Conservation (phyloP, 2,888 invertebrate species). For the Leucoma salicis region DNA sequence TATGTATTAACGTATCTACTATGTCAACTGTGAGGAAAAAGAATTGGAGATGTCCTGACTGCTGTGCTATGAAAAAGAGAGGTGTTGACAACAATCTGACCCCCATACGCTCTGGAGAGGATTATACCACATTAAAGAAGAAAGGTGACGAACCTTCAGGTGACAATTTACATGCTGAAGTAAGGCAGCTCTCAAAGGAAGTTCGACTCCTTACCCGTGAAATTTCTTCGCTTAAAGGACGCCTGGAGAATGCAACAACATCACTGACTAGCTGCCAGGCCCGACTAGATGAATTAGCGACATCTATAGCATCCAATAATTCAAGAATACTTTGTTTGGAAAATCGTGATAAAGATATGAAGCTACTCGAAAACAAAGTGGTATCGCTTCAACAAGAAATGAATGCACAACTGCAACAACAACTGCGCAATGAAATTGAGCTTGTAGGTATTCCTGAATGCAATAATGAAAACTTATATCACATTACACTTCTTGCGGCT, state of each 20-base stretch:
- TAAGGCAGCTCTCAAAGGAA: constrained; percentile 6
- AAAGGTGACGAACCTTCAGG: background rate
- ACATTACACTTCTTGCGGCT: constrained; percentile 12
- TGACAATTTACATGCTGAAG: background rate
- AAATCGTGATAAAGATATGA: background rate
- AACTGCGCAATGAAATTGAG: constrained; percentile 22
- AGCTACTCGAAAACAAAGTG: constrained; percentile 1
- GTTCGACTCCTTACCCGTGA: constrained; percentile 3
- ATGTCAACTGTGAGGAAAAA: background rate
- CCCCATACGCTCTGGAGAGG: background rate
- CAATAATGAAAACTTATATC: constrained; percentile 19
- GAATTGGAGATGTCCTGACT: no score
- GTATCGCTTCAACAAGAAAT: constrained; percentile 11
- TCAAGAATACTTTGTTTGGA: constrained; percentile 1
- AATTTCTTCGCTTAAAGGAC: constrained; percentile 4
- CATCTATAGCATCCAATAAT: background rate
- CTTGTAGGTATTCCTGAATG: constrained; percentile 20
- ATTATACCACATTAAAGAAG: background rate
- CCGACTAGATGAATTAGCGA: constrained; percentile 3
- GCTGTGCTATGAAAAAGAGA: background rate
- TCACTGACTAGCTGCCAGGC: constrained; percentile 4
- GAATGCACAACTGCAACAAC: constrained; percentile 14
- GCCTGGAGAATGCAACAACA: constrained; percentile 6
- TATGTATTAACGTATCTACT: background rate
- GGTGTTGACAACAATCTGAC: constrained; percentile 3